phyloP scores from a whole-genome alignment of 2,113 vertebrate genomes.

The Electrona antarctica region DNA sequence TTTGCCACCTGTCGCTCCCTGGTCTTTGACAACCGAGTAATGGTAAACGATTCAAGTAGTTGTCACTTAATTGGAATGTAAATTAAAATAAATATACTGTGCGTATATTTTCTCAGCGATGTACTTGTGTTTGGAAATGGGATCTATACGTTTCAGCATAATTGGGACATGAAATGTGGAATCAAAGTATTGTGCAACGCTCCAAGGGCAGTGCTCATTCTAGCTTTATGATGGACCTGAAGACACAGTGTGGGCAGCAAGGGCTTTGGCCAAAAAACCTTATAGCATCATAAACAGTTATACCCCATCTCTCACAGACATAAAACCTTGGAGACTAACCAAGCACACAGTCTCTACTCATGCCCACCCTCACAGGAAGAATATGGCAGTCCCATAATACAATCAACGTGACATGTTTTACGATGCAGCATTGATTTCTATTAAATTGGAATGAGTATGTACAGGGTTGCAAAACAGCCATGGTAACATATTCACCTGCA shows the following conservation, averaged over 20 bases:
- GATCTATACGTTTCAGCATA: too few relatives aligned
- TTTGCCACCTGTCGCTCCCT: conserved; percentile 17
- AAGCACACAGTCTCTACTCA: conserved; percentile 48
- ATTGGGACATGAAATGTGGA: too few relatives aligned
- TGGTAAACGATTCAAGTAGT: conserved; percentile 3
- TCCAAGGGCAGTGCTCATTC: conserved; percentile 67
- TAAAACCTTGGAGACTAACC: conserved; percentile 67
- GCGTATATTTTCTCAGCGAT: too few relatives aligned
- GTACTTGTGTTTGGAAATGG: too few relatives aligned
- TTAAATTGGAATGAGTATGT: neutral
- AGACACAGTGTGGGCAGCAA: conserved; percentile 53
- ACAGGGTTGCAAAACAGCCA: neutral
- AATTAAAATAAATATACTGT: too few relatives aligned
- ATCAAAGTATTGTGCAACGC: conserved; percentile 6
- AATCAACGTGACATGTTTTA: conserved; percentile 22
- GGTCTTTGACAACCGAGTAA: conserved; percentile 9
- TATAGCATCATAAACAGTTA: conserved; percentile 74
- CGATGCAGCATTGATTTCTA: conserved; percentile 16
- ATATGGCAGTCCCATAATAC: conserved; percentile 16
- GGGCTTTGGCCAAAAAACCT: conserved; percentile 69
- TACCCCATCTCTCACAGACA: conserved; percentile 64
- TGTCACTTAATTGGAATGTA: too few relatives aligned
- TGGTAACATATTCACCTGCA: neutral
- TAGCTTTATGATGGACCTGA: conserved; percentile 65
- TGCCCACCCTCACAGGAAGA: conserved; percentile 28